A percentile compares a stretch with the other conserved stretches of the same genome.
Evolutionary conservation across 2,797 vertebrate species (phyloP).

Genomic region (Scleropages formosus): DNA sequence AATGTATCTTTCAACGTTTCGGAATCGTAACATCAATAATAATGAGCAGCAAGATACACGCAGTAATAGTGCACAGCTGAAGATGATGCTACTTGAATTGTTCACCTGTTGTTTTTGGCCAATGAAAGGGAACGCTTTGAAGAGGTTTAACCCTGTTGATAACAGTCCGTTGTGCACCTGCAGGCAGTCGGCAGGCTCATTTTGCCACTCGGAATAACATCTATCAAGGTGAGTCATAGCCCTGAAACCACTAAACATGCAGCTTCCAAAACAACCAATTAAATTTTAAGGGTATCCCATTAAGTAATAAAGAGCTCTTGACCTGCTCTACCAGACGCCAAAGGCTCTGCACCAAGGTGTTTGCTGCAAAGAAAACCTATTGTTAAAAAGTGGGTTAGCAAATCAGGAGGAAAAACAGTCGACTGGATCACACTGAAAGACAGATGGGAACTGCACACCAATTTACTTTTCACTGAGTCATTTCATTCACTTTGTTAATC

Average conservation of each 20-base stretch:
- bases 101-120: slow-evolving; percentile 39
- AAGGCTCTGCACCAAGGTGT: neutral
- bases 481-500: neutral
- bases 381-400: slow-evolving; percentile 15
- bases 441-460: neutral
- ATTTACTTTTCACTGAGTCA: neutral
- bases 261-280: slow-evolving; percentile 29
- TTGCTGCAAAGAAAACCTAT: slow-evolving; percentile 20
- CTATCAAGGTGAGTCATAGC: slow-evolving; percentile 38
- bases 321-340: slow-evolving; percentile 14
- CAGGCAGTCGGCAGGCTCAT: slow-evolving; percentile 30
- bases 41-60: neutral
- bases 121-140: slow-evolving; percentile 42
- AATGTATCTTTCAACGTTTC: neutral
- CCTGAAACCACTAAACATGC: slow-evolving; percentile 30
- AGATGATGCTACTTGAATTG: slow-evolving; percentile 3
- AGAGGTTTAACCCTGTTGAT: slow-evolving; percentile 36
- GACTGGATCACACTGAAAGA: no score
- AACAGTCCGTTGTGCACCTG: slow-evolving; percentile 36
- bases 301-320: slow-evolving; percentile 34
- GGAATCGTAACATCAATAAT: neutral
- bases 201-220: slow-evolving; percentile 23
- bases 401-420: neutral
- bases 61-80: neutral
- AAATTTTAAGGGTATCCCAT: slow-evolving; percentile 34